Conservation (phyloP, 1,140 invertebrate species). For the Homarus americanus region DNA sequence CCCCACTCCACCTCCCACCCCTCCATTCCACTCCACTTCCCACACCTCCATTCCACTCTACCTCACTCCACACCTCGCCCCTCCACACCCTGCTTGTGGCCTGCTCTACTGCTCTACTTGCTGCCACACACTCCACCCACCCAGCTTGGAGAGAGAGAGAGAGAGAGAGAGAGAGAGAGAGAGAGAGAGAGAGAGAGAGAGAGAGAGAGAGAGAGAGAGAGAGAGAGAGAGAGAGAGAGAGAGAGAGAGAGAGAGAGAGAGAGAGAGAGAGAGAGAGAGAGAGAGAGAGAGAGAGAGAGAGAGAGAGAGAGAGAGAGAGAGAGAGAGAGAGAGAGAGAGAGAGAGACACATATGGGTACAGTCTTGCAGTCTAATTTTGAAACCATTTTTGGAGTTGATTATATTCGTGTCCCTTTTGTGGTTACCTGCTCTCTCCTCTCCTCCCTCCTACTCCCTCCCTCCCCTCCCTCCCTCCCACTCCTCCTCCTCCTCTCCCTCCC, state of each 20-base stretch:
- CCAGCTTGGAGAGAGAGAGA: too few relatives aligned
- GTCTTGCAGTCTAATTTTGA: neutral
- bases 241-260: neutral
- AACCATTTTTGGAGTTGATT: neutral
- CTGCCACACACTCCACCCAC: too few relatives aligned
- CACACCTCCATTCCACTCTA: too few relatives aligned
- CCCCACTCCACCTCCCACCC: too few relatives aligned
- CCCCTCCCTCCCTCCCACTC: neutral
- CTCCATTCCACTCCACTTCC: too few relatives aligned
- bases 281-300: constrained; percentile 27
- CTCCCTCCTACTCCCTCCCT: too few relatives aligned
- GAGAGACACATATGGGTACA: too few relatives aligned
- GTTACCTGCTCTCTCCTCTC: too few relatives aligned
- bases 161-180: constrained; percentile 25
- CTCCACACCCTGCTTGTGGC: too few relatives aligned
- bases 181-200: constrained; percentile 25
- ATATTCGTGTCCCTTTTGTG: too few relatives aligned
- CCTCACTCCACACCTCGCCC: too few relatives aligned
- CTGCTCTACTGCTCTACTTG: too few relatives aligned
- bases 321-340: constrained; percentile 27
- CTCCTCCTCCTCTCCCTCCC: neutral
- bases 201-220: constrained; percentile 25
- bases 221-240: neutral
- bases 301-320: constrained; percentile 27
- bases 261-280: constrained; percentile 17